Evolutionary conservation across 2,113 vertebrate species (phyloP), one percentile per base, ranked within the genome.

Genomic region (Toxostoma redivivum): DNA sequence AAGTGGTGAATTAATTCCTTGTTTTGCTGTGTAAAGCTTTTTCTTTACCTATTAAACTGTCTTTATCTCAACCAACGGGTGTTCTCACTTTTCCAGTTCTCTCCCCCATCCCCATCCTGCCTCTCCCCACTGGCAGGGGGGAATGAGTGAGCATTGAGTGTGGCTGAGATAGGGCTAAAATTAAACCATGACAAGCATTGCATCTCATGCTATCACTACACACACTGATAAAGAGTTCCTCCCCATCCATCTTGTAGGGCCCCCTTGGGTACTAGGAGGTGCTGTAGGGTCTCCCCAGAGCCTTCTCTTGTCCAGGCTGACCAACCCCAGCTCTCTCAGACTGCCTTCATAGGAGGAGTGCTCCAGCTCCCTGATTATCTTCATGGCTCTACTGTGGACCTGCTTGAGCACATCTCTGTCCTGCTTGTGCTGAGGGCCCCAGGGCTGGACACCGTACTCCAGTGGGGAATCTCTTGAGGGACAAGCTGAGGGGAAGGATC

Each of bases 131-230:
- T 64, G 47, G 35, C 28, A 62, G 21, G 9, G 65, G 25, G 25
- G 24, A 64, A 47, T 56, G 74, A 64, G 17, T 16, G n/a, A 56
- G 13, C 48, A 54, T 31, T 62, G 40, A 38, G 6, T 35, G 57
- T 38, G 35, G 35, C n/a, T 48, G 57, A 64, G 24, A 13, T 27
- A 47, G 16, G 16, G 20, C 31, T 42, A 13, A 24, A 40, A 14
- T 56, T 35, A 56, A 64, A 35, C 40, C 35, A 42, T 5, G 35
- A 16, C 35, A 64, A 69, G 28, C 3, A 0, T 31, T 56, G 56
- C 13, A 12, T 40, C 12, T 70, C 0, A 0, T 48, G n/a, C n/a
- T 61, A 18, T 51, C 8, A 7, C 54, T 65, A 18, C 15, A 28
- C 11, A 42, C 24, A 11, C 13, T 48, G n/a, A 65, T 15, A n/a